These are phyloP conservation scores for Clostera curtula DNA, from an alignment of 2,888 invertebrate species.

Conservation along the genomic window DNA sequence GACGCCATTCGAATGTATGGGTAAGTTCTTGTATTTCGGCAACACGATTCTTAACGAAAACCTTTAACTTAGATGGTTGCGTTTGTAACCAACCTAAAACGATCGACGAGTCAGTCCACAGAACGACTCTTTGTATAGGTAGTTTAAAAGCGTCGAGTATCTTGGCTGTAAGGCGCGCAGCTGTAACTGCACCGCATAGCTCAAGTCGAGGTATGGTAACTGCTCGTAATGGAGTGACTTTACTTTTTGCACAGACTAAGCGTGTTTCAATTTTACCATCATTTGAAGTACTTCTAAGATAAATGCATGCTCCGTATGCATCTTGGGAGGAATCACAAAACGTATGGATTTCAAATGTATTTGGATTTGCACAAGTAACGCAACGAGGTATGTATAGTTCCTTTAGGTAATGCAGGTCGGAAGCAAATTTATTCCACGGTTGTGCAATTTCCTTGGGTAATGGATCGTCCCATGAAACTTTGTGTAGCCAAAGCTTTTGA, in stretches of 20 bases:
- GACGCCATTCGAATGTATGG: not conserved
- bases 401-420: not conserved
- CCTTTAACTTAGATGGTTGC: not conserved
- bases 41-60: no score
- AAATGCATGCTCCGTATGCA: constrained; percentile 4
- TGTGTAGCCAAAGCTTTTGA: not conserved
- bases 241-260: not conserved
- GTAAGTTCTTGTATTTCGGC: no score
- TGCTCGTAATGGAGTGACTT: not conserved
- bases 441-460: not conserved
- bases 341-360: constrained; percentile 3
- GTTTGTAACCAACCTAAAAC: not conserved
- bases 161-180: not conserved
- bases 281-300: not conserved
- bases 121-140: not conserved
- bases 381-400: not conserved
- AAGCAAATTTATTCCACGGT: not conserved
- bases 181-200: not conserved
- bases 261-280: not conserved
- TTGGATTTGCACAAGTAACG: not conserved
- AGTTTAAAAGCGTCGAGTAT: not conserved
- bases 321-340: constrained; percentile 4
- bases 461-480: not conserved
- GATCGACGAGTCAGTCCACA: not conserved
- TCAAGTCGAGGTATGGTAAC: not conserved